Base-by-base conservation (phyloP, 2,113 vertebrate species). In the Sylvilagus bachmani region DNA sequence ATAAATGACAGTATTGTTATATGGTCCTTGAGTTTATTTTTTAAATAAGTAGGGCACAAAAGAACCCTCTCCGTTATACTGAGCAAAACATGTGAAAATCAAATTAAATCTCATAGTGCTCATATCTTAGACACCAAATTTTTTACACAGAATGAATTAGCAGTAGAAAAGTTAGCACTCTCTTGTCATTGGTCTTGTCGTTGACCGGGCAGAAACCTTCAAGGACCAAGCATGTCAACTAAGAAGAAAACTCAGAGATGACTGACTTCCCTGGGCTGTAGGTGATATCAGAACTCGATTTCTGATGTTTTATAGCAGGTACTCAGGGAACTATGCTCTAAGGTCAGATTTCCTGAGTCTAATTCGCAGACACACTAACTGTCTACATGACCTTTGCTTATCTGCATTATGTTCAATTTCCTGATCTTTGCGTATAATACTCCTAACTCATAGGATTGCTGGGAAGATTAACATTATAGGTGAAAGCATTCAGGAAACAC, bases 61-160 rank as follows among this genome's bases (percentile, higher is more conserved):
- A 61, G 1, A 51, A 51, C 10, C 38, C 31, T 36, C 31, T 88
- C 44, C 67, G 19, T 44, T 71, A 19, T 86, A 38, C 5, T 27
- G 24, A 81, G 71, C 5, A 0, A 53, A 24, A 25, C 13, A 71
- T n/a, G 44, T 38, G 13, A 14, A 92, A 74, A 78, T 49, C 22
- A 86, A 44, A 49, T 81, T 89, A 91, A 44, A 10, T 16, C 3
- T 78, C n/a, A 4, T 21, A 49, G 74, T 91, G 67, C 62, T 53
- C 12, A 25, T 78, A 24, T 86, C n/a, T 91, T 80, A 75, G 27
- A 86, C 92, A 80, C 1, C 27, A 86, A 33, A 4, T 66, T 22
- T 91, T 53, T 80, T 67, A 90, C 29, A 17, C 27, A 93, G 11
- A 83, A 78, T 17, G 79, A 81, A 84, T 87, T 38, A 81, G 25